Evolutionary conservation across 2,797 vertebrate species (phyloP), one percentile per base, ranked within the genome.

Genomic region (Diplodus puntazzo): DNA sequence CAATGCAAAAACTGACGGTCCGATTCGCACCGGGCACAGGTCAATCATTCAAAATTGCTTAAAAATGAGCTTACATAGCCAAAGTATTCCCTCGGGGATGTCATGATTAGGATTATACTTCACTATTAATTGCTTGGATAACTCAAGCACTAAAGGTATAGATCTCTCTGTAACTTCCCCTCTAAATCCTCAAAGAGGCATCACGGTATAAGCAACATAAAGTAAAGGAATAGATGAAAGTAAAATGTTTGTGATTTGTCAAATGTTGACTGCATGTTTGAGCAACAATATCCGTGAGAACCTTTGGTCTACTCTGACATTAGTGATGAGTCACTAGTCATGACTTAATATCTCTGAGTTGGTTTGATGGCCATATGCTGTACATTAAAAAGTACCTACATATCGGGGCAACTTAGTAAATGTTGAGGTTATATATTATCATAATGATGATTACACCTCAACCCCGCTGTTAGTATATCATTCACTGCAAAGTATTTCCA

Each of bases 1-100:
- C 50, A 82, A 57, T 66, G 53, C 54, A 65, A 73, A 75, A 82
- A 67, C 17, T 45, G 52, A 83, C 80, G 83, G 79, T 89, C 81
- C 88, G 65, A 72, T 71, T 48, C 18, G 50, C 48, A 53, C 25
- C 63, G 72, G 58, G 63, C 62, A 83, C 69, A 71, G 65, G 59
- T 79, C 54, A 74, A 74, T 18, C 23, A 25, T 75, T 72, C 65
- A 64, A 75, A 77, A 59, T 42, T 21, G 57, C 27, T 77, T 73
- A 53, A 69, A 69, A 77, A 80, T 50, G 6, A 72, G 79, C 45
- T 79, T 61, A 73, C 53, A 69, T 34, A 67, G 20, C 16, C 69
- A 87, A 68, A 84, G 66, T 71, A 77, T 68, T 78, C 59, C 76
- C 65, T 75, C 65, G 42, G 65, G 75, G 50, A 77, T 71, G 63